A percentile compares a stretch with the other conserved stretches of the same genome.
These are phyloP conservation scores for Cerastis rubricosa DNA, from an alignment of 2,888 invertebrate genomes.

Conservation along the genomic window DNA sequence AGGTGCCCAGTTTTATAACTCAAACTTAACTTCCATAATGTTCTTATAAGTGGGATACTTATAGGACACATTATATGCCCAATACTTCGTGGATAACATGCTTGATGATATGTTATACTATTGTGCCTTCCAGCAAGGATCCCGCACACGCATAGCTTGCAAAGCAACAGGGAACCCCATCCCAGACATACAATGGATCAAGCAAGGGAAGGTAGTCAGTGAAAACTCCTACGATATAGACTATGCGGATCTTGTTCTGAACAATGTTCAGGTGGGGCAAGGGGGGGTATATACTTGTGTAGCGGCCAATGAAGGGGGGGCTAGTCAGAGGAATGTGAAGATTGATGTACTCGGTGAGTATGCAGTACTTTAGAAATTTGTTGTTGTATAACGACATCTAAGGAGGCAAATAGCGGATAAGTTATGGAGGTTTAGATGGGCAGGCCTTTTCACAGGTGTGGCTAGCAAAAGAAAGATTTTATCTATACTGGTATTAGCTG, in stretches of 20 bases:
- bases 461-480: background rate
- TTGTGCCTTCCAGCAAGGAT: slow-evolving; percentile 74
- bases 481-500: background rate
- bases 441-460: too few species aligned
- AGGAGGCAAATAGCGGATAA: background rate
- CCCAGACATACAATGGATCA: slow-evolving; percentile 91
- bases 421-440: background rate
- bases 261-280: slow-evolving; percentile 72
- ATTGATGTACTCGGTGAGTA: slow-evolving; percentile 33
- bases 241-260: slow-evolving; percentile 80
- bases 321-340: slow-evolving; percentile 28
- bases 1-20: background rate
- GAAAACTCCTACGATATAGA: slow-evolving; percentile 72
- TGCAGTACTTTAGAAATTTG: background rate
- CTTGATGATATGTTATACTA: background rate
- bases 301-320: slow-evolving; percentile 90
- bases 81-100: background rate
- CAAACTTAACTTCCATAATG: background rate
- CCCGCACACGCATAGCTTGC: slow-evolving; percentile 84
- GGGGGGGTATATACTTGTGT: slow-evolving; percentile 90
- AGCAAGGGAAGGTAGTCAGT: slow-evolving; percentile 79
- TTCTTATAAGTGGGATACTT: background rate
- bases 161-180: slow-evolving; percentile 90
- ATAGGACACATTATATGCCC: too few species aligned
- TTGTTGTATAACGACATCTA: background rate